Base-by-base conservation (phyloP, 2,888 invertebrate species). In the Andrena trimmerana region DNA sequence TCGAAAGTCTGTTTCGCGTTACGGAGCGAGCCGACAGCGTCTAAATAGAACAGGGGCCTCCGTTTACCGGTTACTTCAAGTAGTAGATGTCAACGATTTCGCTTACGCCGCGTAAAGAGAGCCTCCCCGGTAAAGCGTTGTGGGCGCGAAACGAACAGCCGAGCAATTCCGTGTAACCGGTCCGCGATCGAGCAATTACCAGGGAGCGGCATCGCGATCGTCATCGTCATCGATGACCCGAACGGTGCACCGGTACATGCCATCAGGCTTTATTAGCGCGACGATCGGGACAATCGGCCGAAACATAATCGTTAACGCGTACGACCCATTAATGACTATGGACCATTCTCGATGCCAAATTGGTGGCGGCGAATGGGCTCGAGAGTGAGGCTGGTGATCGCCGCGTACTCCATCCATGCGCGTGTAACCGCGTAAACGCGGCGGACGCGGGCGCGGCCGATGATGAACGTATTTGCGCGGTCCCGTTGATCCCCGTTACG, bases 381-480 rank as follows among this genome's bases (percentile, higher is more conserved):
- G 65, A 52, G 88, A 66, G 72, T 48, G 78, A 20, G 27, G 67
- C 42, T 42, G 1, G 42, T 42, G 52, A 52, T 60, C 66, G 60
- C 59, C 93, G 93, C 93, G 93, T 94, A 94, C 94, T 95, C 95
- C 94, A 95, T 91, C 94, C 94, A 95, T 95, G 57, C 66, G 82
- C 82, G 83, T 77, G 83, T 82, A 83, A 83, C 94, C 95, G 94
- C 90, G 94, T 93, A 95, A 95, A 95, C 78, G 85, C 84, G 67
- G 57, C 57, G 36, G 42, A 48, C 59, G 76, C 67, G 72, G 78
- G 54, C 85, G 70, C 85, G 65, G 16, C 59, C 81, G 77, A 77
- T 85, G 88, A 88, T 83, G 85, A 88, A 88, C 88, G 80, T 78
- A 85, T 89, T 88, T 81, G 74, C 79, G 66, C 59, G 74, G 60